Percentiles rank a stretch among this genome's conserved stretches.
These are phyloP conservation scores for Nomada fabriciana DNA, from an alignment of 2,888 invertebrate species.

Conservation along the genomic window DNA sequence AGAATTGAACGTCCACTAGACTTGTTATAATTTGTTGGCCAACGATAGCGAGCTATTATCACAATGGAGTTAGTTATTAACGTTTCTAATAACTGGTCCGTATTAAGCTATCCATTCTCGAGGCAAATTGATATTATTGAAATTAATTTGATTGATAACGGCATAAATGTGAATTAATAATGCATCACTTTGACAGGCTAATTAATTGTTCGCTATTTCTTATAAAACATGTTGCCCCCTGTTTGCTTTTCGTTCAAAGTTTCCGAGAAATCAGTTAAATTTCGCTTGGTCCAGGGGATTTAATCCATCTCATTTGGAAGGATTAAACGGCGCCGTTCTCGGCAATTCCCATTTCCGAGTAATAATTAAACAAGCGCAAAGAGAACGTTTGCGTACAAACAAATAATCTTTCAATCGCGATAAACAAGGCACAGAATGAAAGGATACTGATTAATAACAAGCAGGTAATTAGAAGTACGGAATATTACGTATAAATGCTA, in stretches of 20 bases:
- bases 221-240: neutral
- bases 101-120: slow-evolving; percentile 12
- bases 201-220: neutral
- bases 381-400: slow-evolving; percentile 63
- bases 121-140: slow-evolving; percentile 18
- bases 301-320: slow-evolving; percentile 20
- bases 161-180: neutral
- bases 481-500: no score
- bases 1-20: no score
- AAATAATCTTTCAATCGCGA: neutral
- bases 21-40: neutral
- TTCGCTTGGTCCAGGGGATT: neutral
- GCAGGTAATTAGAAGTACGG: no score
- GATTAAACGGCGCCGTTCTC: slow-evolving; percentile 7
- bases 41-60: neutral
- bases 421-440: neutral
- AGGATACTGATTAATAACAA: no score
- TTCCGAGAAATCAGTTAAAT: slow-evolving; percentile 13
- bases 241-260: neutral
- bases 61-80: neutral
- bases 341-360: slow-evolving; percentile 41
- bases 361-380: slow-evolving; percentile 76
- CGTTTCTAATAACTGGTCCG: neutral
- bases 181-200: neutral
- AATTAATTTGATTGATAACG: slow-evolving; percentile 29